Conservation (phyloP, 2,113 vertebrate species). For the Pelobates fuscus region DNA sequence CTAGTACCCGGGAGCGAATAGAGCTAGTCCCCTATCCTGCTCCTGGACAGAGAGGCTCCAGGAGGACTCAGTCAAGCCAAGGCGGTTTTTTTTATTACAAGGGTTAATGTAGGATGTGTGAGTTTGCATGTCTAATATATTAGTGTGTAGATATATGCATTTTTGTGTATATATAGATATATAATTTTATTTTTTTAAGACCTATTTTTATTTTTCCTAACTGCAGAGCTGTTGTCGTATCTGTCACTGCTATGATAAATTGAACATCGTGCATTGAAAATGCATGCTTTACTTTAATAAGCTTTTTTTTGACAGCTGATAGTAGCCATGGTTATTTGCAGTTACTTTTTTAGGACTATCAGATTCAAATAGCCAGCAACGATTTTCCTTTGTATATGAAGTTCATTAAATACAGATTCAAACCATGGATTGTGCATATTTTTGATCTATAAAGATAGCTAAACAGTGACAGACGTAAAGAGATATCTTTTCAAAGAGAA, state of each 20-base stretch:
- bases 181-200: not conserved
- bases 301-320: conserved; percentile 76
- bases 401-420: conserved; percentile 49
- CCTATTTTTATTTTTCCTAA: not conserved
- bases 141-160: not conserved
- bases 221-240: conserved; percentile 13
- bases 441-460: conserved; percentile 57
- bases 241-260: conserved; percentile 81
- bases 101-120: too few species aligned
- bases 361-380: conserved; percentile 76
- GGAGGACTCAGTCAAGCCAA: too few species aligned
- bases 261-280: conserved; percentile 77
- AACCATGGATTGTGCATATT: conserved; percentile 53
- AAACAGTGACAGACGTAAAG: conserved; percentile 57
- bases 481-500: conserved; percentile 25
- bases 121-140: not conserved
- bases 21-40: too few species aligned
- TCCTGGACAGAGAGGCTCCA: too few species aligned
- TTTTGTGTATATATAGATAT: not conserved
- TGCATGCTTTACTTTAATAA: conserved; percentile 74
- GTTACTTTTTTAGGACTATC: conserved; percentile 64
- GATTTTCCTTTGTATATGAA: conserved; percentile 66
- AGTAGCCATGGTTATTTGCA: conserved; percentile 79
- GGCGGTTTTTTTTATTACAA: too few species aligned
- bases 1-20: too few species aligned